Base-by-base conservation (phyloP, 2,888 invertebrate genomes). In the Drepana falcataria region DNA sequence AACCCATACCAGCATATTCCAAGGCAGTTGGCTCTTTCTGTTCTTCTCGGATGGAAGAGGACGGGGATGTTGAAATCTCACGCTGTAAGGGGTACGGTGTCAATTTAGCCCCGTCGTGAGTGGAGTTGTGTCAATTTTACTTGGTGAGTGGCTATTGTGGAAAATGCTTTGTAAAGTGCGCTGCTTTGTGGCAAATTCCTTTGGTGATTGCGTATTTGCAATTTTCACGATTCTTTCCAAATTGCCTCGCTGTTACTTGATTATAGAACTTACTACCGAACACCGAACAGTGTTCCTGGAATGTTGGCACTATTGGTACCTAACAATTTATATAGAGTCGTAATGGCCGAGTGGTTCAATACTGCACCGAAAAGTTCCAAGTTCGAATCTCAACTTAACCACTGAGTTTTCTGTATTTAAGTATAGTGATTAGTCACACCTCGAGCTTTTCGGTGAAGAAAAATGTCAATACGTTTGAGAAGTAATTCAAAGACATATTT, bases 121-220 rank as follows among this genome's bases (percentile, higher is more conserved):
- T 60, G 59, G 58, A 64, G 64, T 69, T 68, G 76, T 86, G 87
- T 86, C 85, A 83, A 84, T 86, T 85, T 83, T 65, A 69, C 66
- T 67, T 63, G 60, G 65, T 58, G 64, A 69, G 65, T 64, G 56
- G 72, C 74, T 77, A 75, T 74, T 66, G 69, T 63, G 68, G 66
- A 59, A 64, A 66, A 63, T 60, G 52, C 65, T 63, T 58, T 61
- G 61, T 59, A 60, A 59, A 57, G 79, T 79, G 77, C 82, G 75
- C 77, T 79, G 9, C 79, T 81, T 81, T 83, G 80, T 75, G 73
- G 71, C 63, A 67, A 75, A 86, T 84, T 83, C 83, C 75, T 63
- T 52, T 58, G 63, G 59, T 75, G 81, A 87, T 86, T 85, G 82
- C 76, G 72, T 79, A 69, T 69, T 60, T 66, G 75, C 75, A 84